These are phyloP conservation scores for Drosophila aff. DNA, from an alignment of 1,140 invertebrate species.

Conservation along the genomic window DNA sequence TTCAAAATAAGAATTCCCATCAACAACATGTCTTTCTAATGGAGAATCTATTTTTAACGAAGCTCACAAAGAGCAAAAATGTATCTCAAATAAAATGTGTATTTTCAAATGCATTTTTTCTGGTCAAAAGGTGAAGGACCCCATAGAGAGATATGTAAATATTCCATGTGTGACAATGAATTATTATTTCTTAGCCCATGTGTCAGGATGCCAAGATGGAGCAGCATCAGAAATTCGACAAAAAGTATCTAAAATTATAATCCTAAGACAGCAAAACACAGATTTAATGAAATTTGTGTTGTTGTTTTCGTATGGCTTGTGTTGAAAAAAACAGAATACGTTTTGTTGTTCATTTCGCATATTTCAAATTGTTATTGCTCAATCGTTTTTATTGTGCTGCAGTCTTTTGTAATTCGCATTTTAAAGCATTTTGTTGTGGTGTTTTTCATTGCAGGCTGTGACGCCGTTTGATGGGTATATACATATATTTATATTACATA, in stretches of 20 bases:
- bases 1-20: slow-evolving; percentile 6
- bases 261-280: slow-evolving; percentile 21
- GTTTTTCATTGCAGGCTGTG: slow-evolving; percentile 14
- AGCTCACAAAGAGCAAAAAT: slow-evolving; percentile 26
- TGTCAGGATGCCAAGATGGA: slow-evolving; percentile 17
- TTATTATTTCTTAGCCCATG: slow-evolving; percentile 24
- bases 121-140: slow-evolving; percentile 45
- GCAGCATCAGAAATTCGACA: slow-evolving; percentile 4
- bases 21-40: slow-evolving; percentile 25
- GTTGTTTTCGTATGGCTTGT: neutral
- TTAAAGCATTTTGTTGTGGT: slow-evolving; percentile 41
- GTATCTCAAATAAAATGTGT: slow-evolving; percentile 25
- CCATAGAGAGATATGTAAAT: slow-evolving; percentile 47
- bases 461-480: slow-evolving; percentile 15
- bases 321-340: slow-evolving; percentile 21
- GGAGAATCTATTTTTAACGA: slow-evolving; percentile 44
- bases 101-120: slow-evolving; percentile 50
- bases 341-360: slow-evolving; percentile 26
- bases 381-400: slow-evolving; percentile 19
- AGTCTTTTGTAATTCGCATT: slow-evolving; percentile 25
- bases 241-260: slow-evolving; percentile 35
- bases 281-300: neutral
- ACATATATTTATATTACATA: neutral
- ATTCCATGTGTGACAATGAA: slow-evolving; percentile 17
- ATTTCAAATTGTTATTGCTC: slow-evolving; percentile 40